Conservation (phyloP, 2,888 invertebrate genomes). For the Fabriciana adippe region DNA sequence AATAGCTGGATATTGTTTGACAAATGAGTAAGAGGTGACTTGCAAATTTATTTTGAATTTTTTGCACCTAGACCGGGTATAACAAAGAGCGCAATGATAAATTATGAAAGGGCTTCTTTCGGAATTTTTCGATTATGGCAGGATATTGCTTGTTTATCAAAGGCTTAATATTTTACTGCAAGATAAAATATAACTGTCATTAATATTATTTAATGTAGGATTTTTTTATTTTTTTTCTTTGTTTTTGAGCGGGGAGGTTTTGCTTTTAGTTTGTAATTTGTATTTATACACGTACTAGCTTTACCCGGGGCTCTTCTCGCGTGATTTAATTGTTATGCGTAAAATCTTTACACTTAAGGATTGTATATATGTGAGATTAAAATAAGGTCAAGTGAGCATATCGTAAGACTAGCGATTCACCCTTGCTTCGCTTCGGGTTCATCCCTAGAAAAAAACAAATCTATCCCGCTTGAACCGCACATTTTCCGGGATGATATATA, state of each 20-base stretch:
- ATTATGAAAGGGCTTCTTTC: conserved; percentile 57
- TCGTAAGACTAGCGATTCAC: no score
- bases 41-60: conserved; percentile 69
- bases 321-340: no score
- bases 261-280: not conserved
- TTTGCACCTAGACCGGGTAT: conserved; percentile 62
- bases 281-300: no score
- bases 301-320: no score
- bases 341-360: no score
- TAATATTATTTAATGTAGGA: not conserved
- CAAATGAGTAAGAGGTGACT: conserved; percentile 73
- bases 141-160: conserved; percentile 44
- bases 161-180: conserved; percentile 39
- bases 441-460: no score
- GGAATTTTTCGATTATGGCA: conserved; percentile 58
- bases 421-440: no score
- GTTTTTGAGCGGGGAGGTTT: not conserved
- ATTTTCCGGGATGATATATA: no score
- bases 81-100: conserved; percentile 68
- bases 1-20: conserved; percentile 62
- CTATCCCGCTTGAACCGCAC: no score
- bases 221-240: not conserved
- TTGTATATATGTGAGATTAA: no score
- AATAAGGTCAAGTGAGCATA: no score
- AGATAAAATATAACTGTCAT: not conserved